Evolutionary conservation across 2,113 vertebrate species (phyloP).

Genomic region (Morone chrysops): DNA sequence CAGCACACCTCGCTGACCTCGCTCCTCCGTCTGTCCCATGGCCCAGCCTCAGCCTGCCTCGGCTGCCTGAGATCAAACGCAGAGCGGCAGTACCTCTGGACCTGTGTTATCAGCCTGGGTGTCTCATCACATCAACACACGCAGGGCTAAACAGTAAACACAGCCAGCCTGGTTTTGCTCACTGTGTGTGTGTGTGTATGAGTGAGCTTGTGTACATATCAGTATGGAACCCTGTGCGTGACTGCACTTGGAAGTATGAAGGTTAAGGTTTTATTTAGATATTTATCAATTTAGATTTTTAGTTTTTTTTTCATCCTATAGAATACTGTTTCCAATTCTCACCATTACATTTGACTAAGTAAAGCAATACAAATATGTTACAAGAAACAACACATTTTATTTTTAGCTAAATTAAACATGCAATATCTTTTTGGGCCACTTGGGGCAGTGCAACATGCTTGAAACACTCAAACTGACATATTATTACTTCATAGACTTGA

Average conservation of each 20-base stretch:
- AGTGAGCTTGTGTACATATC: constrained; percentile 21
- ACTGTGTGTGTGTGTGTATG: constrained; percentile 12
- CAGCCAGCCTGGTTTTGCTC: constrained; percentile 69
- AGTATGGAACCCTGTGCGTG: constrained; percentile 11
- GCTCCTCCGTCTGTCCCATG: constrained; percentile 51
- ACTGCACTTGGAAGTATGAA: constrained; percentile 7
- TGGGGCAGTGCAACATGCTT: neutral
- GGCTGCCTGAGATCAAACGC: constrained; percentile 77
- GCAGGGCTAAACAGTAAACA: constrained; percentile 81
- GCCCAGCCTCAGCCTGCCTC: constrained; percentile 48
- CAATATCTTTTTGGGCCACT: neutral
- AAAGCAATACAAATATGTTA: neutral
- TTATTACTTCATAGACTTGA: neutral
- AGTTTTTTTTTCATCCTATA: neutral
- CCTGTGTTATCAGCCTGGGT: constrained; percentile 77
- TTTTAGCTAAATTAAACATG: neutral
- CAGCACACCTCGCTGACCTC: constrained; percentile 74
- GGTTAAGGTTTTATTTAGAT: constrained; percentile 10
- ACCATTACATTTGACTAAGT: neutral
- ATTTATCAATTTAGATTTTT: neutral
- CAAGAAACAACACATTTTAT: neutral
- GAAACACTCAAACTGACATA: constrained; percentile 15
- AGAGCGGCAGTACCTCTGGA: constrained; percentile 70
- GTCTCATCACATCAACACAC: constrained; percentile 81
- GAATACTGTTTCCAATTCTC: neutral